Evolutionary conservation across 2,797 vertebrate genomes (phyloP), one percentile per base, ranked within the genome.

Genomic region (Rhinichthys osculus): DNA sequence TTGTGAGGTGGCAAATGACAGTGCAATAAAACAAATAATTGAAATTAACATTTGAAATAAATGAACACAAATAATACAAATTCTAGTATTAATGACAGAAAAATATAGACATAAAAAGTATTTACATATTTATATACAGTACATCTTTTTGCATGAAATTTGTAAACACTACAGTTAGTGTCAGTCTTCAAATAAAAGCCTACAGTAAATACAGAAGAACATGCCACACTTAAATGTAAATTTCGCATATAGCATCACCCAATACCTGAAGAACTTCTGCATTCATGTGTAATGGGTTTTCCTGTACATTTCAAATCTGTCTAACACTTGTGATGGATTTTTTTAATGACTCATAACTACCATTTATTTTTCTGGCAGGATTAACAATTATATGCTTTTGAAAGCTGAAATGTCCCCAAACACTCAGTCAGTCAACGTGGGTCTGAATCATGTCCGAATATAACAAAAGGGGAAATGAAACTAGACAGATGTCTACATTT

Each of bases 41-140:
- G 38, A 38, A 38, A 5, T 38, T 1, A 38, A 35, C 33, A 35
- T 35, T 40, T 71, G 35, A 79, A 81, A 73, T 59, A 69, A 76
- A 42, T 38, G 11, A 72, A 33, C 11, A 57, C n/a, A 54, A 52
- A 35, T 67, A 27, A 27, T 8, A 50, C 2, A 66, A 19, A 42
- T 59, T 78, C 42, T 80, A 17, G 38, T 9, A 78, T 77, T 78
- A 57, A 82, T 86, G 78, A 62, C 83, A 62, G 3, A 54, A 64
- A 77, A 59, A 87, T 54, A 72, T 54, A 72, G 27, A 87, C 44
- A 66, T 57, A 52, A 64, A 83, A 73, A 80, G 40, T 83, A 88
- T 86, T 86, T 86, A 88, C 87, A 88, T 64, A 83, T 88, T 81
- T 86, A 66, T 66, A 33, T 33, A 88, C 84, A 88, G 13, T 47